Base-by-base conservation (phyloP, 1,140 invertebrate species). In the Zaprionus nigranus region DNA sequence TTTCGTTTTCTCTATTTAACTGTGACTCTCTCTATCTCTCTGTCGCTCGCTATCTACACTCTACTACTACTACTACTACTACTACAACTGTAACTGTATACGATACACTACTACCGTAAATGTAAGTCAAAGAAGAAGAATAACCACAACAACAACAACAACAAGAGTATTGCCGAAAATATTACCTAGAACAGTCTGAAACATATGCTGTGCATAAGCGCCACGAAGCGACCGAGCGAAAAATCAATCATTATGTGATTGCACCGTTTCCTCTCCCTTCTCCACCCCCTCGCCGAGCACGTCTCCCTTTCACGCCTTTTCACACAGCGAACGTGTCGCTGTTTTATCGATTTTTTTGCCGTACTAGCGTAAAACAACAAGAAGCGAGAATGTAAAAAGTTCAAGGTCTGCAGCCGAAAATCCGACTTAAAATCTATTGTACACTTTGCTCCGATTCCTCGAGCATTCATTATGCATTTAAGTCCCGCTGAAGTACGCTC, bases 291-390 rank as follows among this genome's bases (percentile, higher is more conserved):
- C 13, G 15, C 13, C 13, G 5, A 15, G 4, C 15, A 6, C n/a
- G 15, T 7, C n/a, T 43, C 40, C 13, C 38, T 40, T 40, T 15
- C 15, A 40, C 38, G 38, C 38, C 38, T 40, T n/a, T 40, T 40
- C 15, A 6, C 38, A 40, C 38, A 17, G n/a, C 5, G 40, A 46
- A 46, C 40, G 40, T 46, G 40, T 46, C 40, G 40, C 40, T 46
- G 40, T 34, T 38, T 26, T 75, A 87, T 87, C 66, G 83, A 87
- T 87, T 87, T 87, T 83, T 81, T 83, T 81, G 38, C 36, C 3
- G 13, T 12, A 38, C 40, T 28, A n/a, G 46, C 59, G 30, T 36
- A 22, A 54, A 63, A 69, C n/a, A 5, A n/a, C 15, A 46, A 46
- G 5, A 51, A 54, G 46, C 22, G 15, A 64, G n/a, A 53, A 34